phyloP scores from a whole-genome alignment of 2,113 vertebrate species.

The Chroicocephalus ridibundus region DNA sequence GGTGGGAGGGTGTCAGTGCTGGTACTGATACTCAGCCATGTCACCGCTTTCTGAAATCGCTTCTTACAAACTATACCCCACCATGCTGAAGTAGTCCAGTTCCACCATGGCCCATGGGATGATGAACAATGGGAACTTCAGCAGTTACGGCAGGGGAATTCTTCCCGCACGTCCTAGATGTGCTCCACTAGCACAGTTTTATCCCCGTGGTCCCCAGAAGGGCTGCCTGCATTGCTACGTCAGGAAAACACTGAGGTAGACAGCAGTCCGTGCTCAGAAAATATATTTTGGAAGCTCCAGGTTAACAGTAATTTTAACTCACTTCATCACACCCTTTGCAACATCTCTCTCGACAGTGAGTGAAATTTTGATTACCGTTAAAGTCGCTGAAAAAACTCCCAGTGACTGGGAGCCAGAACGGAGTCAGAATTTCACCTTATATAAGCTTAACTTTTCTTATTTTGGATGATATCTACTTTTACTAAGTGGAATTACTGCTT shows the following conservation, averaged over 20 bases:
- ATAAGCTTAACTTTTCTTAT: slow-evolving; percentile 28
- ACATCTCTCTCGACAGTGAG: background rate
- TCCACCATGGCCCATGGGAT: background rate
- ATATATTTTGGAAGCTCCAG: background rate
- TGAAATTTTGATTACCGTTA: slow-evolving; percentile 20
- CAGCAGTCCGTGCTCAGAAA: background rate
- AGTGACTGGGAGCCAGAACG: background rate
- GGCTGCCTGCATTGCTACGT: background rate
- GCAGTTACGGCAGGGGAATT: background rate
- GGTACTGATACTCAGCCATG: background rate
- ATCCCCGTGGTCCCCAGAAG: background rate
- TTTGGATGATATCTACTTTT: slow-evolving; percentile 38
- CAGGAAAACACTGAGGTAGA: background rate
- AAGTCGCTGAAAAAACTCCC: background rate
- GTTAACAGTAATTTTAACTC: slow-evolving; percentile 22
- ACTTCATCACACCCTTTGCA: background rate
- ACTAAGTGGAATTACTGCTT: slow-evolving; percentile 41
- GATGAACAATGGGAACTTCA: background rate
- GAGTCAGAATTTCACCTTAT: background rate
- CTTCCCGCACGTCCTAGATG: background rate
- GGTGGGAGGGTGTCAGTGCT: background rate
- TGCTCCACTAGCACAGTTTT: background rate
- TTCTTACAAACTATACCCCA: background rate
- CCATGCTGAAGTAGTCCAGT: no score
- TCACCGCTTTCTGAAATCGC: background rate